Conservation (phyloP, 2,888 invertebrate genomes). For the Megaustenia siamemsis region DNA sequence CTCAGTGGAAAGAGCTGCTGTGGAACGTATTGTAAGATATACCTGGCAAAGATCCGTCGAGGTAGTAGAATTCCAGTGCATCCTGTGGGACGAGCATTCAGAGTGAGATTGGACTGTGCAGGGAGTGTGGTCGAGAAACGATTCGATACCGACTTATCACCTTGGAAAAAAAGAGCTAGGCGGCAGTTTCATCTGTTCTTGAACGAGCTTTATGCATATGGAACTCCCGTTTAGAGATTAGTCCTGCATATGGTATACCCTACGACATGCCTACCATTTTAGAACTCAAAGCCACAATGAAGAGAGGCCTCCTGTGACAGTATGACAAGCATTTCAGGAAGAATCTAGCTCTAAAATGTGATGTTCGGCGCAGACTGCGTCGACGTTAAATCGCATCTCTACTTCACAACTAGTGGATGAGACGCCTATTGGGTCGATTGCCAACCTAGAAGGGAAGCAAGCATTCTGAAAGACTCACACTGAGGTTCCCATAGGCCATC, state of each 20-base stretch:
- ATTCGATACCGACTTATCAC: neutral
- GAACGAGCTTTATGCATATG: neutral
- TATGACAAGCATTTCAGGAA: too few species aligned
- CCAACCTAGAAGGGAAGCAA: too few species aligned
- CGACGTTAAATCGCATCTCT: too few species aligned
- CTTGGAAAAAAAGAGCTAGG: neutral
- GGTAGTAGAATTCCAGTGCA: neutral
- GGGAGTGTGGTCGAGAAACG: neutral
- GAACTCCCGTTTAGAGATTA: neutral
- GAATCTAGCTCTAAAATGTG: too few species aligned
- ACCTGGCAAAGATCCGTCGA: neutral
- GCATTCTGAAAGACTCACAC: too few species aligned
- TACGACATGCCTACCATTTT: too few species aligned
- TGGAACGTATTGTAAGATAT: neutral
- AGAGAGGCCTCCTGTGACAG: too few species aligned
- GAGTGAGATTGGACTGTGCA: neutral
- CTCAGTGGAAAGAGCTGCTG: constrained; percentile 3
- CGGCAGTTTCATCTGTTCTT: neutral
- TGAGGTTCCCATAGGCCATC: too few species aligned
- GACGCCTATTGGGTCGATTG: too few species aligned
- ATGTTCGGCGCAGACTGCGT: too few species aligned
- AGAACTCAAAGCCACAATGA: too few species aligned
- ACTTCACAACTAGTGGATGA: too few species aligned
- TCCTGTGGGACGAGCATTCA: neutral
- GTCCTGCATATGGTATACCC: neutral